Base-by-base conservation (phyloP, 2,888 invertebrate genomes). In the Carabus problematicus region DNA sequence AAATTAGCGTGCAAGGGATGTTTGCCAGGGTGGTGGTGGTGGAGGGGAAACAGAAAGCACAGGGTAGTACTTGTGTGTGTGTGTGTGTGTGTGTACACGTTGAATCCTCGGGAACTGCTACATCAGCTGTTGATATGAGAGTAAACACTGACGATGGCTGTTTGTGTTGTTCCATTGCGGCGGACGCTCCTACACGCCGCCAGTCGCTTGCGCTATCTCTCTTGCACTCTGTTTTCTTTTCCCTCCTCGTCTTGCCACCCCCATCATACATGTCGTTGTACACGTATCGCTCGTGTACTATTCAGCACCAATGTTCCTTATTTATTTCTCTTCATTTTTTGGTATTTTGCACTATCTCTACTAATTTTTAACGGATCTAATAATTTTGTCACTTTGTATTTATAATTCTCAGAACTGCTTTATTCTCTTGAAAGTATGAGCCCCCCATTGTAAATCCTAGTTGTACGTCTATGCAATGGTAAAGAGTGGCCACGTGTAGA, bases 61-160 rank as follows among this genome's bases (percentile, higher is more conserved):
- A n/a, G 14, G 29, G 2, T 19, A 8, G 56, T 56, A 14, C 39
- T 9, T 6, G 56, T 29, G 47, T 61, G 19, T 61, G 45, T 61
- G 61, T 29, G n/a, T n/a, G n/a, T 6, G 56, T 29, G 47, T 61
- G 19, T 61, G 45, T 61, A 47, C n/a, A 29, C 29, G 29, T 29
- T 29, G 29, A 6, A 47, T 39, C 29, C 41, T 42, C 45, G 39
- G 61, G 47, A 61, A 70, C 41, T 70, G 73, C 72, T 73, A 73
- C 74, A 72, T 75, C 76, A 75, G 75, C 73, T 74, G 75, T 76
- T 75, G 77, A 77, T 77, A 77, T 76, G 76, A 78, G 76, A 75
- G 77, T 75, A 78, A 78, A 78, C 77, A 77, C 72, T 75, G 75
- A 71, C 70, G 61, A 64, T 47, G 62, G 69, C 61, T 70, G 70